Evolutionary conservation across 2,888 invertebrate species (phyloP).

Genomic region (Helobdella robusta): DNA sequence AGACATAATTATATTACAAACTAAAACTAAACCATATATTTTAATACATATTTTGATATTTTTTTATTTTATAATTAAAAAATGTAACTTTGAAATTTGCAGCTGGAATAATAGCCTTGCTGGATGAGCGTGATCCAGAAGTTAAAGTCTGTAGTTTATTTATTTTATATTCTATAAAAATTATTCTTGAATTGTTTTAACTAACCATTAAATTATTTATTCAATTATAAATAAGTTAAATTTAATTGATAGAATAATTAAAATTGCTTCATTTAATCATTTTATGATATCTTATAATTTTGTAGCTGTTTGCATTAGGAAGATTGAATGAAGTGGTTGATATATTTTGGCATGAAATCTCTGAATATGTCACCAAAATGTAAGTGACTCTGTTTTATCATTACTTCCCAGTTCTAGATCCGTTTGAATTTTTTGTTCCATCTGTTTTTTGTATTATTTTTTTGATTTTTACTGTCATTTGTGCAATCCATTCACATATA

Average conservation of each 20-base stretch:
- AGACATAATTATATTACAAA: background rate
- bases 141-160: conserved; percentile 57
- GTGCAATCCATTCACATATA: too few species aligned
- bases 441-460: too few species aligned
- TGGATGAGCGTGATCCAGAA: conserved; percentile 86
- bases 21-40: background rate
- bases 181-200: background rate
- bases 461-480: too few species aligned
- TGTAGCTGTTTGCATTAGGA: conserved; percentile 71
- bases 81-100: conserved; percentile 36
- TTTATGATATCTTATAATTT: conserved; percentile 19
- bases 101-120: conserved; percentile 87
- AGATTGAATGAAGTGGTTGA: conserved; percentile 87
- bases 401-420: too few species aligned
- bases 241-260: background rate
- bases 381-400: conserved; percentile 46
- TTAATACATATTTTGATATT: too few species aligned
- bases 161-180: background rate
- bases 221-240: background rate
- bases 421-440: too few species aligned
- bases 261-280: conserved; percentile 1
- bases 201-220: background rate
- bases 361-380: conserved; percentile 93
- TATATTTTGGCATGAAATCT: conserved; percentile 97
- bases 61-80: too few species aligned